A percentile compares a stretch with the other conserved stretches of the same genome.
phyloP scores from a whole-genome alignment of 2,888 invertebrate species.

The Augochlorella aurata region DNA sequence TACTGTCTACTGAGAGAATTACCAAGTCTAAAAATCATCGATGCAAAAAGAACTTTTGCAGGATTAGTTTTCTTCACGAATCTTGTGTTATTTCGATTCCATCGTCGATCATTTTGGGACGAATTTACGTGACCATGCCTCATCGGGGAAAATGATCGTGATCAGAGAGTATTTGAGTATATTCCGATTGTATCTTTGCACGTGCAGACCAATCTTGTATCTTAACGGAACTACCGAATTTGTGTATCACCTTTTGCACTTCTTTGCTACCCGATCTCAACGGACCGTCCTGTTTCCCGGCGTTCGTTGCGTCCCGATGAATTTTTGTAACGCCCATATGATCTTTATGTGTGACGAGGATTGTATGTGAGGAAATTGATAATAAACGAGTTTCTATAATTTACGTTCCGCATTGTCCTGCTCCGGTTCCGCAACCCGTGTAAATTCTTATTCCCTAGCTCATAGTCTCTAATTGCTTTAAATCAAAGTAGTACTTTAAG shows the following conservation, averaged over 20 bases:
- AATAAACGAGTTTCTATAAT: constrained; percentile 63
- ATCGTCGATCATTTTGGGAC: background rate
- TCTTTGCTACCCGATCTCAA: constrained; percentile 22
- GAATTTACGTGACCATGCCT: background rate
- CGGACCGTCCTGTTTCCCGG: constrained; percentile 17
- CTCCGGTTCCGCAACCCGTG: background rate
- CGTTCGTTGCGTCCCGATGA: constrained; percentile 36
- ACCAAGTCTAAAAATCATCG: background rate
- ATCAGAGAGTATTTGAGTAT: background rate
- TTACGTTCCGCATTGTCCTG: background rate
- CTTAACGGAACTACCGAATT: constrained; percentile 17
- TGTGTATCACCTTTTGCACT: constrained; percentile 42
- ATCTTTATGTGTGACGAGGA: constrained; percentile 39
- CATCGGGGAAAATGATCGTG: background rate
- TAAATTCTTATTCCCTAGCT: too few relatives aligned
- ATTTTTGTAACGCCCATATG: constrained; percentile 49
- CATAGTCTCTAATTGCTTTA: too few relatives aligned
- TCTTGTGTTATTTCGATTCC: background rate
- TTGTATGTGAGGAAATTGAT: constrained; percentile 54
- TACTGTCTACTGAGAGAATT: background rate
- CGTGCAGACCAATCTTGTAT: constrained; percentile 18
- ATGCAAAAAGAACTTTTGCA: background rate
- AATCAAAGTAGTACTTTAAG: too few relatives aligned
- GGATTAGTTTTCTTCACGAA: background rate
- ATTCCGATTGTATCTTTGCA: constrained; percentile 23